Evolutionary conservation across 2,113 vertebrate species (phyloP).

Genomic region (Haliaeetus leucogaster): DNA sequence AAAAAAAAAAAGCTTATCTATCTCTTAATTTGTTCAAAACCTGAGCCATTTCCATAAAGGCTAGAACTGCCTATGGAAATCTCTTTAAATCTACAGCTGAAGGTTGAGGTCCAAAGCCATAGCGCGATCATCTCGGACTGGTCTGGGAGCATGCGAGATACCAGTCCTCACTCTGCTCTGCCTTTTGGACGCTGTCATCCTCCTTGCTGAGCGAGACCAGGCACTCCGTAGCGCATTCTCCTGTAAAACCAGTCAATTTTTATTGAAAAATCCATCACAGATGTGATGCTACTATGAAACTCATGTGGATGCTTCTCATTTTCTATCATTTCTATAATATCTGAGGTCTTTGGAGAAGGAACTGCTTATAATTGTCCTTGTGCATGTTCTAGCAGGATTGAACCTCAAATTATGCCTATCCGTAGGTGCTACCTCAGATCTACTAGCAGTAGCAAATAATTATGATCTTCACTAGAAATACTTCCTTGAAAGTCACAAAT

Average conservation of each 20-base stretch:
- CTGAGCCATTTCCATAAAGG: not conserved
- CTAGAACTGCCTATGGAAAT: not conserved
- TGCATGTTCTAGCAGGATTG: not conserved
- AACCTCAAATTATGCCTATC: not conserved
- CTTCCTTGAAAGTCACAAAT: not conserved
- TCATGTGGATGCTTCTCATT: accelerated
- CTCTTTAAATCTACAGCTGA: not conserved
- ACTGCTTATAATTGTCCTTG: not conserved
- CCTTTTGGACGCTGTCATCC: not conserved
- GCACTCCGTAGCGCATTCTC: accelerated
- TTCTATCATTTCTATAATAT: not conserved
- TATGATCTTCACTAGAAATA: not conserved
- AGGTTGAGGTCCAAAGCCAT: not conserved
- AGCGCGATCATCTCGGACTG: accelerated
- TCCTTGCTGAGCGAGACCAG: not conserved
- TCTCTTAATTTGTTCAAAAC: not conserved
- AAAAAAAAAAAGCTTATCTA: not conserved
- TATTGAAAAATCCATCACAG: not conserved
- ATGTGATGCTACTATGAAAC: accelerated
- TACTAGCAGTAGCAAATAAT: not conserved
- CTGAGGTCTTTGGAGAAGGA: not conserved
- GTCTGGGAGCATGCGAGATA: accelerated
- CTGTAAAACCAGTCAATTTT: not conserved
- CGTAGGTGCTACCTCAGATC: not conserved
- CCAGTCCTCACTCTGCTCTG: not conserved